Conservation (phyloP, 2,797 vertebrate genomes). For the Cuculus canorus region DNA sequence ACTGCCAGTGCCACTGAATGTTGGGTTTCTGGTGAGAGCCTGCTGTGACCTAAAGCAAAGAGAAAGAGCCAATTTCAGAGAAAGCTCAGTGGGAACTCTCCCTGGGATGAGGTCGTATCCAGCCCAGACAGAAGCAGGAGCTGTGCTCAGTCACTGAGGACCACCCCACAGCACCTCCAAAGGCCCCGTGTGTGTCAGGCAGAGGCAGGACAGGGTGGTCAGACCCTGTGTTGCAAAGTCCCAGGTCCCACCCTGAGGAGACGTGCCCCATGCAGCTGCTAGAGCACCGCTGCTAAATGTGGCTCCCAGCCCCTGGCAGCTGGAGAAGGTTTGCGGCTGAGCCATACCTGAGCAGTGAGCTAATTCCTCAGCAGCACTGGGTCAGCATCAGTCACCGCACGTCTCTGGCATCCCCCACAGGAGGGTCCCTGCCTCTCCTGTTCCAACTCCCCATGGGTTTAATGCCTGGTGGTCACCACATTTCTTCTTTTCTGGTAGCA, state of each 20-base stretch:
- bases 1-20: background rate
- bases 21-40: background rate
- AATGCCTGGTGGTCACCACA: fast-evolving
- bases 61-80: background rate
- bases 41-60: background rate
- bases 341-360: background rate
- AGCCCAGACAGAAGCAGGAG: background rate
- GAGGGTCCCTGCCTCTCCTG: background rate
- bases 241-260: fast-evolving
- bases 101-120: fast-evolving
- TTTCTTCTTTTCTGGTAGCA: background rate
- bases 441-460: background rate
- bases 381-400: background rate
- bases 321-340: background rate
- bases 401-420: background rate
- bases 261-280: fast-evolving
- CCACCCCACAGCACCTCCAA: background rate
- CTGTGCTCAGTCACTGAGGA: background rate
- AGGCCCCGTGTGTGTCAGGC: fast-evolving
- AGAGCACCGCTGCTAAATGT: background rate
- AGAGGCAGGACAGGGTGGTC: fast-evolving
- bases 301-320: background rate
- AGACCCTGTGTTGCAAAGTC: fast-evolving
- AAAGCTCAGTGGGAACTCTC: fast-evolving
- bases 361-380: background rate